A percentile compares a stretch with the other conserved stretches of the same genome.
Conservation (phyloP, 2,797 vertebrate species). For the Avahi laniger region DNA sequence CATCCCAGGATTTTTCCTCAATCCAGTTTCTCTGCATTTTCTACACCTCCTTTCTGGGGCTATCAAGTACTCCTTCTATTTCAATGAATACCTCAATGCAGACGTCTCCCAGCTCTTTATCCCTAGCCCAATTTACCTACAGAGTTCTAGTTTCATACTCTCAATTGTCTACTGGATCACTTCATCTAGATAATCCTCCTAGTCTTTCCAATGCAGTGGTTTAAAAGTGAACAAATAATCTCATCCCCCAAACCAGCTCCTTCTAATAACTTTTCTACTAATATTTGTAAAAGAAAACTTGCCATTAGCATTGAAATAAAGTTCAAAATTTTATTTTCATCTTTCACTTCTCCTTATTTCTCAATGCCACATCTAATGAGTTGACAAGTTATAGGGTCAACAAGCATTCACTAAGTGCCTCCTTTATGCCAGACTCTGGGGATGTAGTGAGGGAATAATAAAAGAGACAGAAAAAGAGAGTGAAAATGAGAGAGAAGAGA, state of each 20-base stretch:
- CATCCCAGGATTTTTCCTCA: not conserved
- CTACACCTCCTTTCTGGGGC: not conserved
- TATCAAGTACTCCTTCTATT: not conserved
- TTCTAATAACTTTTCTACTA: not conserved
- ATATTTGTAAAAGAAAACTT: constrained; percentile 6
- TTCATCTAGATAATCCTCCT: not conserved
- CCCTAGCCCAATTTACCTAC: not conserved
- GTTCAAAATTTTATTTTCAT: not conserved
- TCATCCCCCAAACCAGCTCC: not conserved
- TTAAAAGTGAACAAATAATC: not conserved
- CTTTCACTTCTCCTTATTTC: not conserved
- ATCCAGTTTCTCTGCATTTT: not conserved
- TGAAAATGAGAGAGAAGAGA: no score
- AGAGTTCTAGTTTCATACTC: not conserved
- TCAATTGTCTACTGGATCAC: not conserved
- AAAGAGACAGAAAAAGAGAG: not conserved
- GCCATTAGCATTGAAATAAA: not conserved
- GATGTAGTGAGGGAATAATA: not conserved
- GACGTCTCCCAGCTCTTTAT: not conserved
- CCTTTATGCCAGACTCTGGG: not conserved
- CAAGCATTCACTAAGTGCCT: not conserved
- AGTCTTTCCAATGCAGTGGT: not conserved
- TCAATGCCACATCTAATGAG: not conserved
- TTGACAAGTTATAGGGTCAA: not conserved
- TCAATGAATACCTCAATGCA: not conserved